Evolutionary conservation across 1,140 invertebrate genomes (phyloP).

Genomic region (Lepidurus apus): DNA sequence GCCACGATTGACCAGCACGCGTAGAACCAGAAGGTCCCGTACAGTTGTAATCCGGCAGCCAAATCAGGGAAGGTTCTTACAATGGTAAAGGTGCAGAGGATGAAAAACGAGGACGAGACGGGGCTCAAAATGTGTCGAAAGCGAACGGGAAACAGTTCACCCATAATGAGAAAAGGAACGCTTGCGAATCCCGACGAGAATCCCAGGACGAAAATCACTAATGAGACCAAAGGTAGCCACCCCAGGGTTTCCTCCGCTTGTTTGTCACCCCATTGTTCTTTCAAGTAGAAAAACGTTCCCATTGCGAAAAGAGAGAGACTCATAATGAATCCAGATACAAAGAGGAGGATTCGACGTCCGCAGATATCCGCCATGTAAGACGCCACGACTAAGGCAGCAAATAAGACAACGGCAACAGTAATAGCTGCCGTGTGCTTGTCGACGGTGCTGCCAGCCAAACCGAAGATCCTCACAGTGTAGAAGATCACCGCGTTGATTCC

Average conservation of each 20-base stretch:
- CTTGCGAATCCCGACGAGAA: conserved; percentile 75
- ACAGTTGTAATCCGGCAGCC: conserved; percentile 51
- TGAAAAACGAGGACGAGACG: conserved; percentile 46
- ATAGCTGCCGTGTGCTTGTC: conserved; percentile 42
- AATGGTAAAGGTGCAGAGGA: conserved; percentile 48
- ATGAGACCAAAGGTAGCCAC: conserved; percentile 72
- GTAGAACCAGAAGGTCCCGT: conserved; percentile 66
- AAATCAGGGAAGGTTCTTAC: conserved; percentile 58
- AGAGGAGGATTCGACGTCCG: conserved; percentile 46
- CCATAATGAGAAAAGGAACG: conserved; percentile 51
- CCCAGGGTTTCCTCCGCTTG: conserved; percentile 54
- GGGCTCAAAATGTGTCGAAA: conserved; percentile 46
- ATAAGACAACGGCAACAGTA: conserved; percentile 45
- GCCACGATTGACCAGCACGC: conserved; percentile 59
- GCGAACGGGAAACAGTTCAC: conserved; percentile 49
- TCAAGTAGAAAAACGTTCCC: conserved; percentile 46
- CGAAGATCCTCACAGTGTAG: conserved; percentile 53
- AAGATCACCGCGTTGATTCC: conserved; percentile 65
- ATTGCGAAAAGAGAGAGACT: conserved; percentile 37
- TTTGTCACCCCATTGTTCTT: conserved; percentile 38
- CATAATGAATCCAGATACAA: conserved; percentile 41
- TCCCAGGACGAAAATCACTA: conserved; percentile 78
- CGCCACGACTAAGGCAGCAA: conserved; percentile 48
- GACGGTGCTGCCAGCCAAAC: conserved; percentile 37
- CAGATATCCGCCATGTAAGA: conserved; percentile 53